Evolutionary conservation across 2,113 vertebrate genomes (phyloP).

Genomic region (Bos javanicus): DNA sequence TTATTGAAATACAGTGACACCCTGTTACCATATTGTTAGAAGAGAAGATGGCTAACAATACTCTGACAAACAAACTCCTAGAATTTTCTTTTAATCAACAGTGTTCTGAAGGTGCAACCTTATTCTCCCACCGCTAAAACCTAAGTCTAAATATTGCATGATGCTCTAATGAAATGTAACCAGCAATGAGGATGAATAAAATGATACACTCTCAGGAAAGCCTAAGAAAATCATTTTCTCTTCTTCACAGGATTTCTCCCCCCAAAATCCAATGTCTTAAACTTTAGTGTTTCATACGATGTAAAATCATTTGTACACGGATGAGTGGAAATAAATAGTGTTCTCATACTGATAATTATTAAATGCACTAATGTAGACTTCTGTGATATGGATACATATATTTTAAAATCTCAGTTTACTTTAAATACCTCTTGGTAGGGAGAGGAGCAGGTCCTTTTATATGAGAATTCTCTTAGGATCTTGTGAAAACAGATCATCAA

Average conservation of each 20-base stretch:
- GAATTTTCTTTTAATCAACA: not conserved
- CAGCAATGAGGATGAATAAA: not conserved
- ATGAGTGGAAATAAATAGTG: not conserved
- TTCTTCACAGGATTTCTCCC: not conserved
- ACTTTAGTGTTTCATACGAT: not conserved
- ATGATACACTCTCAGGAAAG: not conserved
- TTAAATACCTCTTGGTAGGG: not conserved
- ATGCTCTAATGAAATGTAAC: not conserved
- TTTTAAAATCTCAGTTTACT: not conserved
- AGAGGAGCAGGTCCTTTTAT: not conserved
- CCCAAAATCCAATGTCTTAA: not conserved
- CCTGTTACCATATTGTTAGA: not conserved
- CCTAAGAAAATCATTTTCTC: not conserved
- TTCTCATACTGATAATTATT: not conserved
- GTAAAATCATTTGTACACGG: not conserved
- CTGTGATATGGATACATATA: not conserved
- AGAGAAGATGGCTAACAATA: not conserved
- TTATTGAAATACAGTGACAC: conserved; percentile 36
- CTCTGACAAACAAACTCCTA: not conserved
- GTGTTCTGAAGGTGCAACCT: not conserved
- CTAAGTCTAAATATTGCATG: not conserved
- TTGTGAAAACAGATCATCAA: conserved; percentile 42
- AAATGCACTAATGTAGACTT: not conserved
- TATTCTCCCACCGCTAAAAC: not conserved
- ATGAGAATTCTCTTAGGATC: conserved; percentile 45